Percentiles rank a stretch among this genome's conserved stretches.
Conservation (phyloP, 2,113 vertebrate species). For the Falcunculus frontatus region DNA sequence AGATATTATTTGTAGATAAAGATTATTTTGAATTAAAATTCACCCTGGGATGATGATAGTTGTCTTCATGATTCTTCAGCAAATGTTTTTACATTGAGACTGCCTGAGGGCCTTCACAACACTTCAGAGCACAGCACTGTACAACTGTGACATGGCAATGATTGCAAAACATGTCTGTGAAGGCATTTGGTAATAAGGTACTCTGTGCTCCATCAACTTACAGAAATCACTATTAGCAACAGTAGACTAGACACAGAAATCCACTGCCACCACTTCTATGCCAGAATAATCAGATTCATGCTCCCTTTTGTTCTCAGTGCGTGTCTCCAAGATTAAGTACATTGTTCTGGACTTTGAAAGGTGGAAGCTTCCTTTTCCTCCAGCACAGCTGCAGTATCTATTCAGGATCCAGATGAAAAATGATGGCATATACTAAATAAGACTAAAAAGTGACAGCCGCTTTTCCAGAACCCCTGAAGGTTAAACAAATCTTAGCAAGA, state of each 20-base stretch:
- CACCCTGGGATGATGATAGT: background rate
- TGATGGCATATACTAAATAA: background rate
- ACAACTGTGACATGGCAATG: background rate
- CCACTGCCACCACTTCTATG: background rate
- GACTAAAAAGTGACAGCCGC: constrained; percentile 23
- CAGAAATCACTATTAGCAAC: constrained; percentile 35
- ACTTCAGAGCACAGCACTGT: constrained; percentile 10
- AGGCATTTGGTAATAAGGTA: background rate
- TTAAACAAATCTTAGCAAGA: background rate
- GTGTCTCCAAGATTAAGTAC: constrained; percentile 45
- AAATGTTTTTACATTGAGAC: background rate
- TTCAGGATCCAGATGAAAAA: constrained; percentile 44
- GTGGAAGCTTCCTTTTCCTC: constrained; percentile 31
- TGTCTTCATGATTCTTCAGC: background rate
- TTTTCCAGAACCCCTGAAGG: constrained; percentile 9
- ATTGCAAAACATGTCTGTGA: constrained; percentile 9
- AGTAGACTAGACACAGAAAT: constrained; percentile 24
- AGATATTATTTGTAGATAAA: background rate
- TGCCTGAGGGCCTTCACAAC: background rate
- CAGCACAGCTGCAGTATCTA: constrained; percentile 20
- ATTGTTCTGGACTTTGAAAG: constrained; percentile 47
- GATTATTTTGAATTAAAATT: constrained; percentile 10
- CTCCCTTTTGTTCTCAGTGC: constrained; percentile 5
- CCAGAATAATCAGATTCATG: background rate
- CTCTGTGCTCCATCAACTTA: constrained; percentile 27